Conservation (phyloP, 2,888 invertebrate species). For the Torymus auratus region DNA sequence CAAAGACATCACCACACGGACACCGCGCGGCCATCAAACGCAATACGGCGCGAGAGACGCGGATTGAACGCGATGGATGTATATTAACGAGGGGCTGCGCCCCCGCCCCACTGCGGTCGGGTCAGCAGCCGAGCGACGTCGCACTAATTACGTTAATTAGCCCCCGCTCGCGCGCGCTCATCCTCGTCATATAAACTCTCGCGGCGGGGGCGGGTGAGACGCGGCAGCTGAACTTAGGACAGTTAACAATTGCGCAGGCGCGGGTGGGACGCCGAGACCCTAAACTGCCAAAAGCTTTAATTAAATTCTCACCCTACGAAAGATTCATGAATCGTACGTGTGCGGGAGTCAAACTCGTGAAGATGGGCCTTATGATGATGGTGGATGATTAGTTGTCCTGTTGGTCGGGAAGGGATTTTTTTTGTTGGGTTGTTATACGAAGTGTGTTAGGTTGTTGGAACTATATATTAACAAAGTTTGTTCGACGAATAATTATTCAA, state of each 20-base stretch:
- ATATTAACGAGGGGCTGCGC: constrained; percentile 40
- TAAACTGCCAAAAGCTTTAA: constrained; percentile 52
- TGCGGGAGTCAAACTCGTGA: constrained; percentile 4
- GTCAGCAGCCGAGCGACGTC: constrained; percentile 29
- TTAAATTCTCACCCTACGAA: constrained; percentile 47
- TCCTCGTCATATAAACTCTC: constrained; percentile 54
- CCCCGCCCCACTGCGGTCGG: neutral
- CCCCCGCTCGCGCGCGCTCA: constrained; percentile 15
- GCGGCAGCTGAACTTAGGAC: constrained; percentile 40
- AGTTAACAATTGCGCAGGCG: constrained; percentile 44
- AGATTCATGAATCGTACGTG: constrained; percentile 51
- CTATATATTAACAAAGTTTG: no score
- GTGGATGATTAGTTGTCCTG: neutral
- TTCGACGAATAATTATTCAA: no score
- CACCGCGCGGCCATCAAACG: no score
- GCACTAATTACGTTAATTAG: constrained; percentile 57
- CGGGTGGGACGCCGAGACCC: neutral
- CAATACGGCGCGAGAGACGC: neutral
- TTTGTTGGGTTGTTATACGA: no score
- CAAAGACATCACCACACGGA: no score
- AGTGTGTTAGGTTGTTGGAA: no score
- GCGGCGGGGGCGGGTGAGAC: neutral
- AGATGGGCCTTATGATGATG: no score
- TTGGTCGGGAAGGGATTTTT: no score
- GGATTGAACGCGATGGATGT: constrained; percentile 37